phyloP scores from a whole-genome alignment of 1,140 invertebrate species.

The Drosophila subpulchrella region DNA sequence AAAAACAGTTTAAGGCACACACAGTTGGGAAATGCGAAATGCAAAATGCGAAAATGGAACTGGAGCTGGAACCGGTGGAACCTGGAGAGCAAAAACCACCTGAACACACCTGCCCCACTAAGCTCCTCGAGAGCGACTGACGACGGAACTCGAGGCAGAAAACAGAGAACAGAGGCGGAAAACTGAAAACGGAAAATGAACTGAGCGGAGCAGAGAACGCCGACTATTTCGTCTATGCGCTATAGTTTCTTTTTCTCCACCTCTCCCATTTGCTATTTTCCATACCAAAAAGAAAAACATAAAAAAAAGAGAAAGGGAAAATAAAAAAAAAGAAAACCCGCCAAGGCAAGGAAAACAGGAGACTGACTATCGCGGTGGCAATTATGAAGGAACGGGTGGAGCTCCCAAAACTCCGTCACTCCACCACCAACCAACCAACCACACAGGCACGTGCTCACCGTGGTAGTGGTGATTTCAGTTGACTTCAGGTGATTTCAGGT shows the following conservation, averaged over 20 bases:
- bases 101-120: constrained; percentile 82
- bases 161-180: constrained; percentile 41
- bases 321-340: constrained; percentile 5
- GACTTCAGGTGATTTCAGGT: constrained; percentile 5
- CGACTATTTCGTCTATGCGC: constrained; percentile 71
- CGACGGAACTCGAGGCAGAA: constrained; percentile 52
- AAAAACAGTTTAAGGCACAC: constrained; percentile 40
- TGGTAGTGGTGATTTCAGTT: constrained; percentile 31
- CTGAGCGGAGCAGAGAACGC: constrained; percentile 40
- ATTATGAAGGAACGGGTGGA: constrained; percentile 60
- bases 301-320: constrained; percentile 16
- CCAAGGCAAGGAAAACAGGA: constrained; percentile 48
- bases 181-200: constrained; percentile 37
- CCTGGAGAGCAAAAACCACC: constrained; percentile 55
- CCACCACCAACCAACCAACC: constrained; percentile 47
- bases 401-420: constrained; percentile 36
- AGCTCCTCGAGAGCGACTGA: constrained; percentile 84
- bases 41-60: constrained; percentile 16
- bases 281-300: constrained; percentile 45
- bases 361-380: constrained; percentile 65
- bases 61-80: constrained; percentile 25
- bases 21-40: constrained; percentile 37
- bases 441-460: constrained; percentile 37
- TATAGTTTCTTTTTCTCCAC: constrained; percentile 48
- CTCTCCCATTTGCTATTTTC: constrained; percentile 39